phyloP scores from a whole-genome alignment of 1,140 invertebrate genomes.

The Aphidius ervi region DNA sequence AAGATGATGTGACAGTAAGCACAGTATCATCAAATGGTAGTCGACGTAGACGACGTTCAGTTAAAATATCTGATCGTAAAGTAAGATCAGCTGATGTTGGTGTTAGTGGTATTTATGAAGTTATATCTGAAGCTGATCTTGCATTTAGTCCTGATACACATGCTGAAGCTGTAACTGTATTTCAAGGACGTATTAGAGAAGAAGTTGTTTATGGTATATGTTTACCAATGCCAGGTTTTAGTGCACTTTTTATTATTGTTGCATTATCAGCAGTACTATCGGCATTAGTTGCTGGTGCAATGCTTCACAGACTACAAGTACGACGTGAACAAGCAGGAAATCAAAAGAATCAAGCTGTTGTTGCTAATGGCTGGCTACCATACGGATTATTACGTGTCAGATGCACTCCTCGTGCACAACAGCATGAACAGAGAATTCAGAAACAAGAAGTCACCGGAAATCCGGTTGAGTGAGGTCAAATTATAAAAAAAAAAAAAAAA shows the following conservation, averaged over 20 bases:
- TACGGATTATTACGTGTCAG: conserved; percentile 63
- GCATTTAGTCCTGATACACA: conserved; percentile 81
- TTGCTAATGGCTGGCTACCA: conserved; percentile 67
- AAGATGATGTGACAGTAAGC: conserved; percentile 37
- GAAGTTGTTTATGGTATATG: conserved; percentile 90
- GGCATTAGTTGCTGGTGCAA: conserved; percentile 70
- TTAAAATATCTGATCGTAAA: conserved; percentile 68
- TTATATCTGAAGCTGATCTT: conserved; percentile 87
- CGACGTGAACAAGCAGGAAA: conserved; percentile 62
- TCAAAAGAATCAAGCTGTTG: conserved; percentile 46
- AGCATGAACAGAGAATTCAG: conserved; percentile 26
- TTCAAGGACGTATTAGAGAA: conserved; percentile 79
- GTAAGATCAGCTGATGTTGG: conserved; percentile 78
- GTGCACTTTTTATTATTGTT: conserved; percentile 80
- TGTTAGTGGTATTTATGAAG: conserved; percentile 81
- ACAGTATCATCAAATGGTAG: conserved; percentile 30
- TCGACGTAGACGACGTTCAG: conserved; percentile 58
- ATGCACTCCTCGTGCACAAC: conserved; percentile 29
- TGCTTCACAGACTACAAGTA: conserved; percentile 70
- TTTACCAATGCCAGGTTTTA: conserved; percentile 82
- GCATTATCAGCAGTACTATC: conserved; percentile 80
- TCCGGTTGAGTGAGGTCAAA: conserved; percentile 38
- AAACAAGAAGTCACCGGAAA: conserved; percentile 31
- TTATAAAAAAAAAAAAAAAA: conserved; percentile 2
- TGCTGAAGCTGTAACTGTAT: conserved; percentile 77